Base-by-base conservation (phyloP, 2,888 invertebrate genomes). In the Agriopis leucophaearia region DNA sequence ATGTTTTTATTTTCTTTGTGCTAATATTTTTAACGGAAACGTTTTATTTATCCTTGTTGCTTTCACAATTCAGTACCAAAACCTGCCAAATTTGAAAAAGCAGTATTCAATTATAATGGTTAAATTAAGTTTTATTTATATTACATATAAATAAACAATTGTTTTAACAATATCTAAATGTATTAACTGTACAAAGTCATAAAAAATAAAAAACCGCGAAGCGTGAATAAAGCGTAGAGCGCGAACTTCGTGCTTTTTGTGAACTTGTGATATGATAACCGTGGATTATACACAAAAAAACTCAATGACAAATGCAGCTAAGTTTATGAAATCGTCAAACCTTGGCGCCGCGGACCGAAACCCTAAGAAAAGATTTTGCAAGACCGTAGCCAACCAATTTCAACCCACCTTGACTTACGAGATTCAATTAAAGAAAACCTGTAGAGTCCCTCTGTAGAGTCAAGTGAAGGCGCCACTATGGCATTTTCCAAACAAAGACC, bases 361-460 rank as follows among this genome's bases (percentile, higher is more conserved):
- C 35, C 45, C 60, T 51, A 45, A 63, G 35, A 67, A 71, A 58
- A 64, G 65, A 66, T 73, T 74, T 70, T 55, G 69, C 71, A 67
- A 71, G 45, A 71, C 73, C 74, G 67, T 50, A 13, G 16, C 73
- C 13, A 73, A 74, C 48, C 55, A 47, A 72, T 66, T 73, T 42
- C 40, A 44, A 69, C 66, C 65, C 73, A 71, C 71, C 71, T 67
- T 68, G 63, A 70, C 56, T 66, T 67, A 59, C 59, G 63, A 69
- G 63, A 73, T 81, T 77, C 73, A 66, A 77, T 74, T 74, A 71
- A 52, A 58, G 47, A 55, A 6, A 12, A 12, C 35, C 18, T n/a
- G n/a, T n/a, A n/a, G n/a, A n/a, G n/a, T n/a, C n/a, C n/a, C n/a
- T 52, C 52, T 27, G 8, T 8, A n/a, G 5, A 42, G 16, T n/a